These are phyloP conservation scores for Grallaria varia DNA, from an alignment of 2,113 vertebrate species.

Conservation along the genomic window DNA sequence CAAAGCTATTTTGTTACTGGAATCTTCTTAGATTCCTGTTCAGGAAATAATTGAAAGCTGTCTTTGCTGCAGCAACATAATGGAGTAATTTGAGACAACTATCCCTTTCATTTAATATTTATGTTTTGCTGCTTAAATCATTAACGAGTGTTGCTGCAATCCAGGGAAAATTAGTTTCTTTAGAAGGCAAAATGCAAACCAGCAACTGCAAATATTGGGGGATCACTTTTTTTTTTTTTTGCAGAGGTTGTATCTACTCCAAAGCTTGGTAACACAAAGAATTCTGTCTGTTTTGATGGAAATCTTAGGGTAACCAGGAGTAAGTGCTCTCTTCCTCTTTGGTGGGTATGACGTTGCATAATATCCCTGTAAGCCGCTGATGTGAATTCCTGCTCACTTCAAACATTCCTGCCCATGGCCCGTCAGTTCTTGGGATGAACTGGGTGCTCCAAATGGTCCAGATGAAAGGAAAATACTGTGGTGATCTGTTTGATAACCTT, in stretches of 20 bases:
- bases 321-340: not conserved
- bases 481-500: constrained; percentile 3
- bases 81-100: constrained; percentile 43
- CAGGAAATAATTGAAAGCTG: constrained; percentile 47
- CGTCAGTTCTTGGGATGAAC: not conserved
- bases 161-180: constrained; percentile 31
- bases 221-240: not conserved
- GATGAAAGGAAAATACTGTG: not conserved
- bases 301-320: not conserved
- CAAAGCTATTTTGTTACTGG: constrained; percentile 46
- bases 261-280: not conserved
- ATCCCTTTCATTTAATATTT: constrained; percentile 57
- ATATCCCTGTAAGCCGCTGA: not conserved
- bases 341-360: not conserved
- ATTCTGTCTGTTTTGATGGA: not conserved
- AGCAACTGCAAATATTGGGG: not conserved
- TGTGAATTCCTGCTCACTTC: not conserved
- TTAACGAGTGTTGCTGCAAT: constrained; percentile 29
- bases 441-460: not conserved
- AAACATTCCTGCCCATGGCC: not conserved
- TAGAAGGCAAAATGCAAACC: not conserved
- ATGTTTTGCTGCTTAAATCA: constrained; percentile 57
- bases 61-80: constrained; percentile 51
- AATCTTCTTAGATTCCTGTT: constrained; percentile 60
- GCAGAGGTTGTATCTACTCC: not conserved